Percentiles rank a stretch among this genome's conserved stretches.
phyloP scores from a whole-genome alignment of 2,888 invertebrate species.

The Sesia bembeciformis region DNA sequence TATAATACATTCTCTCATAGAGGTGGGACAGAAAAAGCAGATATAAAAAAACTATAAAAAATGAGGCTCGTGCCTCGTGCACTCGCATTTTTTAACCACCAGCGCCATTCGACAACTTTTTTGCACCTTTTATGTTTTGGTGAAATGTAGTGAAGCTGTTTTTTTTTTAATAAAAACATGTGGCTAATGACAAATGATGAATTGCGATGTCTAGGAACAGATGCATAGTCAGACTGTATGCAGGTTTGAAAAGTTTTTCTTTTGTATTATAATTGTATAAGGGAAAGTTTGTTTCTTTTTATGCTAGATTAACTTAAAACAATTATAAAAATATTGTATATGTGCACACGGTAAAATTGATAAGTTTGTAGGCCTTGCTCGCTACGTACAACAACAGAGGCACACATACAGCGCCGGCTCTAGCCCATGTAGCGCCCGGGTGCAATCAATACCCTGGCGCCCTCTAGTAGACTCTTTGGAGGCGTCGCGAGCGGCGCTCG shows the following conservation, averaged over 20 bases:
- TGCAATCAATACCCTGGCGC: no score
- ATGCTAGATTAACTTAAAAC: no score
- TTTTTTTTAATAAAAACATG: conserved; percentile 36
- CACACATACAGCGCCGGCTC: no score
- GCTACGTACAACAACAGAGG: no score
- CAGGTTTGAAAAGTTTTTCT: not conserved
- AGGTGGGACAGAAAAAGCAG: conserved; percentile 27
- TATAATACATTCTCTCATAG: conserved; percentile 33
- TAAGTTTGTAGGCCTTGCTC: no score
- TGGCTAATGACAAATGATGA: conserved; percentile 38
- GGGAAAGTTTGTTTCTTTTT: no score
- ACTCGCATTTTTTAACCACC: conserved; percentile 59
- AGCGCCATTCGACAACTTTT: conserved; percentile 36
- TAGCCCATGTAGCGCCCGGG: no score
- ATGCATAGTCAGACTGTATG: conserved; percentile 15
- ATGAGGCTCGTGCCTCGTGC: conserved; percentile 49
- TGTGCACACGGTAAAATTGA: no score
- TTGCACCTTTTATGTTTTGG: conserved; percentile 35
- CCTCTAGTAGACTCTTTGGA: no score
- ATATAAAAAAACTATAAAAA: conserved; percentile 28
- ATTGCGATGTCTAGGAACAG: conserved; percentile 27
- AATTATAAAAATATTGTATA: no score
- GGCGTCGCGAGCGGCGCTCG: no score
- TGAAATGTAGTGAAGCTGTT: conserved; percentile 52
- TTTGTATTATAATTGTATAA: no score